Evolutionary conservation across 2,113 vertebrate species (phyloP), one percentile per base, ranked within the genome.

Genomic region (Tetraodon nigroviridis): DNA sequence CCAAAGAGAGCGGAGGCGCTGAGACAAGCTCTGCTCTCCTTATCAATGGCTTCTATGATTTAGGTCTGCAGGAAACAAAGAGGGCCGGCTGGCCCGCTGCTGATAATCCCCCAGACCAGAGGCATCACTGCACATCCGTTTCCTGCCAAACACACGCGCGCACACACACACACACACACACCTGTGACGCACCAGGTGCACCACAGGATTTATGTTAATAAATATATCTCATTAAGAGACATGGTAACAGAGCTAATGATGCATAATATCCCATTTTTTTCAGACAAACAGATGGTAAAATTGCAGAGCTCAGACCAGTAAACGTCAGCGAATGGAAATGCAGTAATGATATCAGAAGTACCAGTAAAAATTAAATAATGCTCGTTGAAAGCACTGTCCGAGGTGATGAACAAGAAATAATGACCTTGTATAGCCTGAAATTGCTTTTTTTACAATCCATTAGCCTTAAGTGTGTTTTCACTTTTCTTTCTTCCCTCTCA

Each of bases 81-180:
- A 80, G 78, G n/a, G 69, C 78, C 75, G 77, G 71, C 85, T 88
- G 89, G 60, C 20, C 64, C 7, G 2, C n/a, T 19, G 67, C 86
- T 84, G 89, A 89, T 90, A 89, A 82, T 61, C 78, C 51, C 69
- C 20, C 75, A 69, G 71, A 72, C 65, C 62, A 44, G 66, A 54
- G 61, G 67, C 87, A 89, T 86, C 86, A 75, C 70, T 48, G 67
- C 71, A 84, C 86, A 90, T 90, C 88, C 88, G 89, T 82, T 90
- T 90, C 87, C 87, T 90, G 85, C 82, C 64, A n/a, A 50, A 13
- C 50, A 24, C 52, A 55, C 29, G 27, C 49, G n/a, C 40, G 45
- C 27, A 17, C 52, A 13, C 50, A 50, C 52, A 54, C 29, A 51
- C 49, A 51, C 58, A 51, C 61, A 63, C 57, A 79, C 73, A 86